Base-by-base conservation (phyloP, 2,888 invertebrate genomes). In the Parascotia fuliginaria region DNA sequence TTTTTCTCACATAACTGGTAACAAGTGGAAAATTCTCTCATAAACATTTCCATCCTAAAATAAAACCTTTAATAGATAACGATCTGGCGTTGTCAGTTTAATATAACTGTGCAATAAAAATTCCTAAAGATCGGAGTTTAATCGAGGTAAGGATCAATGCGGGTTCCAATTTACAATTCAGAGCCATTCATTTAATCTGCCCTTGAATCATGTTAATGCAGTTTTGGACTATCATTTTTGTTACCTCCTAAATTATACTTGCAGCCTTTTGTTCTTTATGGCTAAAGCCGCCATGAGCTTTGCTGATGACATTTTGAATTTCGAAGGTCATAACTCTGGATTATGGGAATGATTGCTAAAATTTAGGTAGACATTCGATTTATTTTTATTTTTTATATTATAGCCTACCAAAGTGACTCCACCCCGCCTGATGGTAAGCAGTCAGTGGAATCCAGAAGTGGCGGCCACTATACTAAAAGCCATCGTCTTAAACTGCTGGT, bases 101-200 rank as follows among this genome's bases (percentile, higher is more conserved):
- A 50, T 57, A 63, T 65, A 70, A 69, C 59, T 57, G 61, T 46
- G 70, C 78, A 72, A 78, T 78, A 79, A 79, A 78, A 80, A 81
- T 79, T 77, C 77, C 72, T 52, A 55, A 60, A 73, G 70, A 73
- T 73, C 63, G 63, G 64, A 58, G 59, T 12, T 28, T 50, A 39
- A 73, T 79, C 68, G 65, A 69, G 60, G 63, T 60, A 51, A 47
- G 52, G 61, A 61, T 69, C 65, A 61, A 81, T 81, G 75, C 77
- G 80, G 79, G 80, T 58, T 50, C 49, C 49, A 41, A 62, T 58
- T 63, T 62, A 60, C 55, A 70, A 63, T 55, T 15, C 39, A 65
- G 47, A 40, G 44, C 46, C 58, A 69, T 70, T 47, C 37, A 13
- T 4, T 44, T 53, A 53, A 68, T 68, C 68, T 71, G 54, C 55